Evolutionary conservation across 2,797 vertebrate species (phyloP), one percentile per base, ranked within the genome.

Genomic region (Neopelma chrysocephalum): DNA sequence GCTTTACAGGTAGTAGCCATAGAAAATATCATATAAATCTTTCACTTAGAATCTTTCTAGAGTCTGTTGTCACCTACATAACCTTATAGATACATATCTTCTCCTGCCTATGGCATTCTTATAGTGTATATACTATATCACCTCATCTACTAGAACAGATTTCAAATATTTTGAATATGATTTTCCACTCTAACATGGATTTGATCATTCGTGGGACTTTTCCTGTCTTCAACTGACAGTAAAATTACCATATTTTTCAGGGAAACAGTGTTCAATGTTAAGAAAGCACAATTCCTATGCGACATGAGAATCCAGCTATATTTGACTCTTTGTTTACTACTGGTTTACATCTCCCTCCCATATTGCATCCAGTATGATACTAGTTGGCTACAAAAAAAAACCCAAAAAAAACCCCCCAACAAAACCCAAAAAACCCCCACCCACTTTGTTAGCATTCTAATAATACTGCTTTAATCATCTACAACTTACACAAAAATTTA

Each of bases 401-500:
- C n/a, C n/a, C n/a, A 48, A 6, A 5, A 16, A 58, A 34, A 2
- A 0, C 38, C 40, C 14, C 54, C 17, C 31, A 38, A 42, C 32
- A 43, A 50, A 12, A 4, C 4, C 12, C 9, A 36, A 36, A 11
- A 14, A 27, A 15, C 2, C 0, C 10, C 23, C n/a, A 56, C 7
- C 3, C 11, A 25, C 6, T 54, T 15, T 61, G 69, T 22, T 25
- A 62, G 2, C 3, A 21, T 80, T 92, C 26, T 70, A 38, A 48
- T 22, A 54, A 8, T 61, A 40, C n/a, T 42, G 4, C 5, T 92
- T 64, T 60, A 42, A 56, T 56, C 12, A 61, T 26, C 12, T 51
- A 32, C 36, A 86, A 53, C 6, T 25, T 42, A 31, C 0, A 3
- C 12, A 68, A 76, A 88, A 82, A 69, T 25, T 48, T 40, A 32